Percentiles rank a stretch among this genome's conserved stretches.
phyloP scores from a whole-genome alignment of 1,140 invertebrate species.

The Lepidurus arcticus region DNA sequence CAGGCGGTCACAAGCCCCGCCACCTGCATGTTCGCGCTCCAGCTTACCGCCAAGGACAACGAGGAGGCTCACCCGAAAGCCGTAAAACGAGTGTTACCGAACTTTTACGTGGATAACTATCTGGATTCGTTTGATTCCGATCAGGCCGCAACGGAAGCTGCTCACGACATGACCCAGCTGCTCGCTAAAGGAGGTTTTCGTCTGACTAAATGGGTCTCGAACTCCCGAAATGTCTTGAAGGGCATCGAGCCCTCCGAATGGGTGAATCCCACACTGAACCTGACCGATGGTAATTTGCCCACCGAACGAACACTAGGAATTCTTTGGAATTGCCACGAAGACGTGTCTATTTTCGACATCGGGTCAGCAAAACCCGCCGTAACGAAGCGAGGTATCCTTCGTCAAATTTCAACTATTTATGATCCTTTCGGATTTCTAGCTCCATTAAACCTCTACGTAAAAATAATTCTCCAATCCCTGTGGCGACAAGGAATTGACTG shows the following conservation, averaged over 20 bases:
- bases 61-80: slow-evolving; percentile 33
- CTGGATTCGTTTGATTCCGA: slow-evolving; percentile 39
- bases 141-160: slow-evolving; percentile 26
- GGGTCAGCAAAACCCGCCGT: too few relatives aligned
- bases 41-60: slow-evolving; percentile 29
- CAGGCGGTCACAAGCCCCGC: slow-evolving; percentile 31
- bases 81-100: slow-evolving; percentile 23
- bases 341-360: background rate
- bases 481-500: background rate
- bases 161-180: background rate
- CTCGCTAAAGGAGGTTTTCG: slow-evolving; percentile 8
- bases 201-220: slow-evolving; percentile 24
- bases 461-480: slow-evolving; percentile 7
- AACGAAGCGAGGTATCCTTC: background rate
- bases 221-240: background rate
- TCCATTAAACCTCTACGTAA: background rate
- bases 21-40: slow-evolving; percentile 29
- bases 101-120: slow-evolving; percentile 46
- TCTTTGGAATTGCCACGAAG: slow-evolving; percentile 23
- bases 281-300: background rate
- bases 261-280: background rate
- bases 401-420: background rate
- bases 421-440: slow-evolving; percentile 18
- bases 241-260: background rate
- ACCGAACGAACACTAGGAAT: slow-evolving; percentile 24